Base-by-base conservation (phyloP, 2,797 vertebrate species). In the Rhinatrema bivittatum region DNA sequence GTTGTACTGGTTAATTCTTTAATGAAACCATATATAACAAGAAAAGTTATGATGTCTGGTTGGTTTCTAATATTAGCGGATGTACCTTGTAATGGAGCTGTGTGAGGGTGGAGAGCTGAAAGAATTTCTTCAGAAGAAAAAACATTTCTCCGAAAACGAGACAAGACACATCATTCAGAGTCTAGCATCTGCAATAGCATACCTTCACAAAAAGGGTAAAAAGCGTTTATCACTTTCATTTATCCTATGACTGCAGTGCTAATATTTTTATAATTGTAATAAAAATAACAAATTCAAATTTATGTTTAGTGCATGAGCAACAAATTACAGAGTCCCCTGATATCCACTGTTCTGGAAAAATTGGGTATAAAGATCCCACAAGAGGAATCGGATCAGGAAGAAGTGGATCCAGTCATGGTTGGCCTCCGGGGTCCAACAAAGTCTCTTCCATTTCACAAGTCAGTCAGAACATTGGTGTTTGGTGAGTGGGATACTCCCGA, bases 1-100 rank as follows among this genome's bases (percentile, higher is more conserved):
- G 9, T 20, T 27, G 7, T 7, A 25, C 5, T 25, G 12, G 24
- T 43, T 12, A n/a, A n/a, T n/a, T n/a, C n/a, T n/a, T n/a, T n/a
- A n/a, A n/a, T 9, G 46, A 33, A 46, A 16, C 19, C 44, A 25
- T 25, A 29, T 9, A 34, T 2, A 12, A 21, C 42, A 20, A 32
- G 22, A 4, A 49, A 59, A 58, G 42, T 20, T 16, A 5, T 22
- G 43, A 11, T 30, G 19, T 45, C 32, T 17, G 18, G n/a, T n/a
- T n/a, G n/a, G n/a, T n/a, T n/a, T n/a, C n/a, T n/a, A n/a, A 50
- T 57, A 16, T 42, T 68, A 94, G 88, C 80, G 62, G 70, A 84
- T 82, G 57, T 91, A 82, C 70, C 81, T 94, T 65, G 85, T 90
- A 56, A 87, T 84, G 46, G 89, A 91, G 52, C 75, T 91, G 46